phyloP scores from a whole-genome alignment of 2,113 vertebrate species.

The Eulemur rufifrons region DNA sequence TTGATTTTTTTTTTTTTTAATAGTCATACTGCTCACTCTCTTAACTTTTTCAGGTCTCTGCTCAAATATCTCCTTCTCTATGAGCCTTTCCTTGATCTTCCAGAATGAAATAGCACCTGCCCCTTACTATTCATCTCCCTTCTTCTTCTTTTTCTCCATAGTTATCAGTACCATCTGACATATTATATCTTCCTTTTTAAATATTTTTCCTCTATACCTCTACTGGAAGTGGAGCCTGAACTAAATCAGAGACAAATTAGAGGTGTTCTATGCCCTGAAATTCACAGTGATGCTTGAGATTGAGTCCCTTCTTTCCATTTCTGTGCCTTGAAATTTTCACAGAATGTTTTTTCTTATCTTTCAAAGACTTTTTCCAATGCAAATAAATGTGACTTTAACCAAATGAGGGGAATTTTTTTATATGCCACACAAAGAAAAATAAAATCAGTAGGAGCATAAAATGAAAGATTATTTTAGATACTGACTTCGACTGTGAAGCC shows the following conservation, averaged over 20 bases:
- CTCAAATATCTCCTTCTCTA: neutral
- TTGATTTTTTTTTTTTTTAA: neutral
- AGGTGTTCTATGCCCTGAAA: neutral
- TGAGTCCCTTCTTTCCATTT: neutral
- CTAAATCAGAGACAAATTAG: neutral
- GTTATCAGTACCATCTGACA: neutral
- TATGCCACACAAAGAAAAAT: constrained; percentile 37
- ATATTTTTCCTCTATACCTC: neutral
- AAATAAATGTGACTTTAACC: constrained; percentile 6
- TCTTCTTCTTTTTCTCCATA: neutral
- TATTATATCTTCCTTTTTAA: neutral
- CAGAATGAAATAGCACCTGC: neutral
- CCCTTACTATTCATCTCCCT: neutral
- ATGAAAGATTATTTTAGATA: neutral
- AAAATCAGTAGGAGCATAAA: constrained; percentile 11
- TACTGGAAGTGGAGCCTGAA: neutral
- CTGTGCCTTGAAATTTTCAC: neutral
- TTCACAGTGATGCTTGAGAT: neutral
- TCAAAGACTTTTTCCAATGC: neutral
- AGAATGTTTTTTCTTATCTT: neutral
- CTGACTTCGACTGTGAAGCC: neutral
- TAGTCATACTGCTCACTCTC: neutral
- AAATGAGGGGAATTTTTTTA: neutral
- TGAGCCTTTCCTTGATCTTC: neutral
- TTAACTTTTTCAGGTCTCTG: neutral